Percentiles rank a stretch among this genome's conserved stretches.
These are phyloP conservation scores for Scylla paramamosain DNA, from an alignment of 1,140 invertebrate genomes.

Conservation along the genomic window DNA sequence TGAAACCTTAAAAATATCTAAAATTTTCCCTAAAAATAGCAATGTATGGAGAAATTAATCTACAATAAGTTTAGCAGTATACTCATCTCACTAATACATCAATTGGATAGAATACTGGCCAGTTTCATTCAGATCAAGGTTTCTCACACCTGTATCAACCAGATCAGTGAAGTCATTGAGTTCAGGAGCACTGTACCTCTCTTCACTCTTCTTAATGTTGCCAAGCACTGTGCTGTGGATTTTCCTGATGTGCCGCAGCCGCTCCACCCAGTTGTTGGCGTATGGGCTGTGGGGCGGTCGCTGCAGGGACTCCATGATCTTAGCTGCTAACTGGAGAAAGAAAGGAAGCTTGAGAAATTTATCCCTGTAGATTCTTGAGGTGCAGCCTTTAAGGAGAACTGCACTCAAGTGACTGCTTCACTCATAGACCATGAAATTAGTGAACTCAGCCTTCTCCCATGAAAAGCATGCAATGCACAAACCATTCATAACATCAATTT, in stretches of 20 bases:
- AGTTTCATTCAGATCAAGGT: neutral
- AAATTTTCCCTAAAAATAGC: too few species aligned
- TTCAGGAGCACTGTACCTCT: neutral
- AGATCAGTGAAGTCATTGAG: conserved; percentile 12
- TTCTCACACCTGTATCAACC: neutral
- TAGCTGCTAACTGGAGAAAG: neutral
- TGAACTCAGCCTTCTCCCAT: too few species aligned
- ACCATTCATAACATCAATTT: too few species aligned
- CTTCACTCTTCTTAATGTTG: neutral
- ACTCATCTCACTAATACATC: neutral
- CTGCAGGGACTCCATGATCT: neutral
- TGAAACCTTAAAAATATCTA: too few species aligned
- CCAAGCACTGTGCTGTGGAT: neutral
- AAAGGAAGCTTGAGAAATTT: neutral
- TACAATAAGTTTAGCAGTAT: too few species aligned
- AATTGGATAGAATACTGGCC: neutral
- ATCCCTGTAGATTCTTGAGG: too few species aligned
- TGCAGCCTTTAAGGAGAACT: too few species aligned
- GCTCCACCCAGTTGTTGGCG: conserved; percentile 36
- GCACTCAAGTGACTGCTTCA: too few species aligned
- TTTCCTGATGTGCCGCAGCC: neutral
- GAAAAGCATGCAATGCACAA: too few species aligned
- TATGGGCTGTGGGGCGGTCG: neutral
- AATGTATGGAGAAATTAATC: too few species aligned
- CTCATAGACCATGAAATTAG: too few species aligned